A percentile compares a stretch with the other conserved stretches of the same genome.
phyloP scores from a whole-genome alignment of 2,113 vertebrate genomes.

The Istiophorus platypterus region DNA sequence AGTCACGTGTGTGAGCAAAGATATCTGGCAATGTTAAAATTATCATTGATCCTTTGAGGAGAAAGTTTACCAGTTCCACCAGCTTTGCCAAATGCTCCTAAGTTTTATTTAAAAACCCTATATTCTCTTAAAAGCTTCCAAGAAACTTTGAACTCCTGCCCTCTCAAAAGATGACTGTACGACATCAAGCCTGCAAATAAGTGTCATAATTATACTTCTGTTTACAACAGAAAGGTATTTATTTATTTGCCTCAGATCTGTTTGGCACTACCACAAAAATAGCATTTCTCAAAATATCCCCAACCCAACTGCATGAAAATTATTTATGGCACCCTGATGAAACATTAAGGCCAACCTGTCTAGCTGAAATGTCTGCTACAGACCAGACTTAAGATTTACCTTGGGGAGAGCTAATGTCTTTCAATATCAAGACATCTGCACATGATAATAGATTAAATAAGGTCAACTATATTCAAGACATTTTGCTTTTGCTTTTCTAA shows the following conservation, averaged over 20 bases:
- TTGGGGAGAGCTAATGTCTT: conserved; percentile 81
- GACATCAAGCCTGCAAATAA: conserved; percentile 65
- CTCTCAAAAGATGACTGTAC: conserved; percentile 62
- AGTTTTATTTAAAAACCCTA: conserved; percentile 54
- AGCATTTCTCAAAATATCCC: conserved; percentile 74
- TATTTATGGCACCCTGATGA: conserved; percentile 75
- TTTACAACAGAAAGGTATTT: conserved; percentile 62
- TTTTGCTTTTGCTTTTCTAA: conserved; percentile 88
- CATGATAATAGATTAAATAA: conserved; percentile 80
- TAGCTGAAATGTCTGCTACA: conserved; percentile 67
- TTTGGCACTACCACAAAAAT: conserved; percentile 72
- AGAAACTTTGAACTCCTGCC: conserved; percentile 63
- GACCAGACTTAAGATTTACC: conserved; percentile 66
- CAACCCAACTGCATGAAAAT: conserved; percentile 67
- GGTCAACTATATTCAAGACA: conserved; percentile 85
- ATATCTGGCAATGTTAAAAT: conserved; percentile 54
- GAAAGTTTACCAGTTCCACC: conserved; percentile 51
- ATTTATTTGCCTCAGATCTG: conserved; percentile 69
- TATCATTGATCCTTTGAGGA: conserved; percentile 52
- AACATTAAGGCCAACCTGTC: conserved; percentile 73
- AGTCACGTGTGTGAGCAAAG: conserved; percentile 45
- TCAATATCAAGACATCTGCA: conserved; percentile 81
- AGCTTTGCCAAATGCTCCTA: conserved; percentile 67
- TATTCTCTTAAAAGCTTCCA: conserved; percentile 62
- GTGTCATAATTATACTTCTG: conserved; percentile 65